These are phyloP conservation scores for Charina bottae DNA, from an alignment of 2,113 vertebrate genomes.

Conservation along the genomic window DNA sequence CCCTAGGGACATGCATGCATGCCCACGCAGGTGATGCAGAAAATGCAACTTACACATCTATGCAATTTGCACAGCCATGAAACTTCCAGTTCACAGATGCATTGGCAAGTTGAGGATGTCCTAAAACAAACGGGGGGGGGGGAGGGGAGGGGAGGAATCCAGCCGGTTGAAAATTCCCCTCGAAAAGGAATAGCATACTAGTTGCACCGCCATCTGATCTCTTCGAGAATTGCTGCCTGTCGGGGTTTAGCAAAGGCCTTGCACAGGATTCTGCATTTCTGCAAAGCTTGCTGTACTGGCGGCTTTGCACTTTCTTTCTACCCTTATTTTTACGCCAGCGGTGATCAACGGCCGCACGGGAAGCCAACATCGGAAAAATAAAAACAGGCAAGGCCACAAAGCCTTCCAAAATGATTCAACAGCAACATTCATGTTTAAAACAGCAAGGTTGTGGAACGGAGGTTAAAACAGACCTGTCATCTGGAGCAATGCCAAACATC, in stretches of 20 bases:
- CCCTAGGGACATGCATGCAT: neutral
- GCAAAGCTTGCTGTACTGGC: neutral
- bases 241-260: too few relatives aligned
- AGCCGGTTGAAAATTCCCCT: neutral
- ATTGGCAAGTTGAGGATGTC: fast-evolving
- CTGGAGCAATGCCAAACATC: neutral
- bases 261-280: neutral
- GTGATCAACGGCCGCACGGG: neutral
- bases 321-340: neutral
- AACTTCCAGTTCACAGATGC: constrained; percentile 6
- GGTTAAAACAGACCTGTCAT: neutral
- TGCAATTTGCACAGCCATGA: neutral
- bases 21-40: neutral
- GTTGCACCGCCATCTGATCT: neutral
- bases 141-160: fast-evolving
- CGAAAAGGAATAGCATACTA: neutral
- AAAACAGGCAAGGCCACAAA: neutral
- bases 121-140: fast-evolving
- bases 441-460: neutral
- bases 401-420: neutral
- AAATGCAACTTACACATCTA: neutral
- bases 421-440: neutral
- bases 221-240: neutral
- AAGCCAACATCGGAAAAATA: neutral
- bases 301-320: neutral